Conservation (phyloP, 2,113 vertebrate genomes). For the Aspiorhynchus laticeps region DNA sequence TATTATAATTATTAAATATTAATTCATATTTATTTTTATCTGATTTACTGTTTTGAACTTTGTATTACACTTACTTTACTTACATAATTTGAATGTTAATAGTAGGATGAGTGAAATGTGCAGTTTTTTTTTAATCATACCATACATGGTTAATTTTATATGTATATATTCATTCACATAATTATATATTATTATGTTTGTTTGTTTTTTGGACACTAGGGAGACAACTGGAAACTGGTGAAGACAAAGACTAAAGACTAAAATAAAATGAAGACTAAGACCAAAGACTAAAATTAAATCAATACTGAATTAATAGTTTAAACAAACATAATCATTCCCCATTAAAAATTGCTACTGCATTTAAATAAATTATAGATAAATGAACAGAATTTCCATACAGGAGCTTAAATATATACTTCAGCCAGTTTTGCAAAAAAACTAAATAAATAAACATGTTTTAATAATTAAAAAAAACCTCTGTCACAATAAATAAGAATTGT, state of each 20-base stretch:
- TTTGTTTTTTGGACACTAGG: neutral
- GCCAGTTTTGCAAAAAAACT: neutral
- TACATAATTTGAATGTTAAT: neutral
- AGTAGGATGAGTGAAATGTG: neutral
- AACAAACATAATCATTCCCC: too few relatives aligned
- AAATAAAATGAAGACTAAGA: too few relatives aligned
- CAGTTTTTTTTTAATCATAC: neutral
- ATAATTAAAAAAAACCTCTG: neutral
- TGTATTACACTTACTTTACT: neutral
- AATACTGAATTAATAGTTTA: neutral
- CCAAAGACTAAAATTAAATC: neutral
- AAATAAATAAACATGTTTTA: neutral
- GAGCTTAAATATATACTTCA: neutral
- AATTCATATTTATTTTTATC: too few relatives aligned
- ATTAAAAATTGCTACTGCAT: neutral
- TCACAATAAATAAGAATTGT: neutral
- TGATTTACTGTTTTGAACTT: neutral
- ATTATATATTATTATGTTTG: neutral
- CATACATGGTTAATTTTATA: neutral
- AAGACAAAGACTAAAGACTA: neutral
- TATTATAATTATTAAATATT: too few relatives aligned
- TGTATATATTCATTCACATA: too few relatives aligned
- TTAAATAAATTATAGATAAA: neutral
- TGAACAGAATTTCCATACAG: too few relatives aligned
- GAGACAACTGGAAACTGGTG: neutral